Percentiles rank a stretch among this genome's conserved stretches.
Evolutionary conservation across 2,113 vertebrate species (phyloP).

Genomic region (Rallus limicola): DNA sequence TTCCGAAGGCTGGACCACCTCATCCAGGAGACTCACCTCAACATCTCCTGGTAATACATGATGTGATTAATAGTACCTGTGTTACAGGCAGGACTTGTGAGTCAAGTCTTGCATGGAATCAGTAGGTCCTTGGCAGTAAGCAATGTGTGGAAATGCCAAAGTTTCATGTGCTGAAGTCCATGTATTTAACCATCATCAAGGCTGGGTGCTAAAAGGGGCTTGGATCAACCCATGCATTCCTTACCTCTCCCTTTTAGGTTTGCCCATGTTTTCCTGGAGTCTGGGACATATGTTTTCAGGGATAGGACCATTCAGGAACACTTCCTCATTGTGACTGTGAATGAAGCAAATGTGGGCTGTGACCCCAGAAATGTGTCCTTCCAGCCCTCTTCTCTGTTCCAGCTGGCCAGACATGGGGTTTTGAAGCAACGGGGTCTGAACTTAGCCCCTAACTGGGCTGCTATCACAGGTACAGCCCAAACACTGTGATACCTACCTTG

Average conservation of each 20-base stretch:
- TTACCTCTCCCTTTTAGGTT: constrained; percentile 76
- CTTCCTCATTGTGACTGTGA: constrained; percentile 85
- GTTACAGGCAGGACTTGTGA: not conserved
- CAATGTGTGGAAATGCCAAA: rapidly evolving
- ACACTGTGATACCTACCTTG: not conserved
- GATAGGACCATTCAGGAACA: constrained; percentile 80
- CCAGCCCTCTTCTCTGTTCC: constrained; percentile 87
- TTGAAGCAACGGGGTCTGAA: constrained; percentile 75
- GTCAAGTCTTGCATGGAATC: not conserved
- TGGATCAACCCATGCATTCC: not conserved
- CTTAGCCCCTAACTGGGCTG: constrained; percentile 86
- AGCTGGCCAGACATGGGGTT: constrained; percentile 82
- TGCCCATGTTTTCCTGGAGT: constrained; percentile 87
- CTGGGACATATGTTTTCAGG: constrained; percentile 86
- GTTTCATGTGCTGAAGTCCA: not conserved
- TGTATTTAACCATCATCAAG: not conserved
- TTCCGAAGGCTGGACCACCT: constrained; percentile 86
- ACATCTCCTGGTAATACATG: constrained; percentile 81
- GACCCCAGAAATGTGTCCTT: constrained; percentile 66
- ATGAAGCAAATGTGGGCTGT: constrained; percentile 76
- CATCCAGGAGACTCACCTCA: constrained; percentile 84
- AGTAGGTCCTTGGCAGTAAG: not conserved
- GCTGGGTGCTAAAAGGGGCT: not conserved
- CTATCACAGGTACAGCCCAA: constrained; percentile 78
- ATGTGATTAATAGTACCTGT: not conserved